Evolutionary conservation across 2,113 vertebrate genomes (phyloP), one percentile per base, ranked within the genome.

Genomic region (Setophaga petechia): DNA sequence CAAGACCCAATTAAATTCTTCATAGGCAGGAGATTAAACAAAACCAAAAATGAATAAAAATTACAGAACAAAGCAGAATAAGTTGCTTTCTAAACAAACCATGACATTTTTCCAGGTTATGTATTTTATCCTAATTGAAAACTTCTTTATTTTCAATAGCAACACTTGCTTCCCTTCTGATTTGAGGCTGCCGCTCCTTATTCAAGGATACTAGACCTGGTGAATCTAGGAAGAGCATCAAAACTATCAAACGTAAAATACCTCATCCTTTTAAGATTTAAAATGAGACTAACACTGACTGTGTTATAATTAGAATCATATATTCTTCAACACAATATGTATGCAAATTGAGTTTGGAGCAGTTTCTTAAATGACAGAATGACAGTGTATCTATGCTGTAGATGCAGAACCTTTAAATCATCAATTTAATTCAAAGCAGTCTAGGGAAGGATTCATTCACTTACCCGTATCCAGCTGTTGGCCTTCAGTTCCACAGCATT

Each of bases 391-490:
- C 61, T 71, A 57, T 51, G 22, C 31, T 87, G 17, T 31, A 89
- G 89, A 91, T 57, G 68, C 13, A 84, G 57, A 59, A 93, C 49
- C 75, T 96, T 97, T 88, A 95, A 97, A 95, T 43, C 88, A 94
- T 66, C 49, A 73, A 37, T 89, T 89, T 92, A 97, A 96, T 83
- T 91, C 62, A 96, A 95, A 96, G 83, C 81, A 95, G 85, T 47
- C 22, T 33, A 63, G n/a, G 61, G 12, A 87, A 95, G 68, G 75
- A 95, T 81, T 91, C 92, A 86, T 57, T 93, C 82, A 74, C 97
- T 96, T 98, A 99, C 99, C 97, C 78, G 96, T 96, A 99, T 97
- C 99, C 99, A 99, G 89, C 97, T 98, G 97, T 99, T 99, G 89
- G 98, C 98, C 96, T 98, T 98, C 69, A 90, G 90, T 97, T 99